These are phyloP conservation scores for Actenoides lindsayi DNA, from an alignment of 2,113 vertebrate genomes.

Conservation along the genomic window DNA sequence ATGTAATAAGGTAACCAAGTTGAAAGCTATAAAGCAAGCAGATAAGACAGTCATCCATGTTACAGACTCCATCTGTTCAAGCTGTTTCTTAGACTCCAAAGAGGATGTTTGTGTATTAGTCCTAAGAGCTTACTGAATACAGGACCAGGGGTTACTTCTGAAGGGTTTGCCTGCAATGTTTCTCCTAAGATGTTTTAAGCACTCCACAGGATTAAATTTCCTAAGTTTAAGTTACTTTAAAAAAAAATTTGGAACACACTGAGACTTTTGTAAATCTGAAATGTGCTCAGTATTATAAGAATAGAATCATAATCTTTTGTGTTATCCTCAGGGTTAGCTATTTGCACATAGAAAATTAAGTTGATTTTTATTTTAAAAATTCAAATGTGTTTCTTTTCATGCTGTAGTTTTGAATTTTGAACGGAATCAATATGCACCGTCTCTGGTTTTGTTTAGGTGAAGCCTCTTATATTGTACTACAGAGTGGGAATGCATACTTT, in stretches of 20 bases:
- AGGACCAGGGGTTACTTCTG: not conserved
- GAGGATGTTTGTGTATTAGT: not conserved
- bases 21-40: not conserved
- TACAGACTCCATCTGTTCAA: not conserved
- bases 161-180: not conserved
- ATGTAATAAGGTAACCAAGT: not conserved
- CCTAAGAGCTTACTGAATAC: not conserved
- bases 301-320: not conserved
- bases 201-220: not conserved
- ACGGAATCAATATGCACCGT: not conserved
- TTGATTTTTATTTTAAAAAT: not conserved
- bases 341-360: not conserved
- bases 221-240: not conserved
- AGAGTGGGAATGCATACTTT: not conserved
- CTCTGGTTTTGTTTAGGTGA: not conserved
- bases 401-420: not conserved
- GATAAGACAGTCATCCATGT: not conserved
- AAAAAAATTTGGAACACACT: not conserved
- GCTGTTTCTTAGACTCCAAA: not conserved
- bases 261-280: not conserved
- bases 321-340: not conserved
- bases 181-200: not conserved
- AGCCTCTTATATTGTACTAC: not conserved
- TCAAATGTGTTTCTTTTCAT: not conserved
- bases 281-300: not conserved